Conservation (phyloP, 2,113 vertebrate genomes). For the Eublepharis macularius region DNA sequence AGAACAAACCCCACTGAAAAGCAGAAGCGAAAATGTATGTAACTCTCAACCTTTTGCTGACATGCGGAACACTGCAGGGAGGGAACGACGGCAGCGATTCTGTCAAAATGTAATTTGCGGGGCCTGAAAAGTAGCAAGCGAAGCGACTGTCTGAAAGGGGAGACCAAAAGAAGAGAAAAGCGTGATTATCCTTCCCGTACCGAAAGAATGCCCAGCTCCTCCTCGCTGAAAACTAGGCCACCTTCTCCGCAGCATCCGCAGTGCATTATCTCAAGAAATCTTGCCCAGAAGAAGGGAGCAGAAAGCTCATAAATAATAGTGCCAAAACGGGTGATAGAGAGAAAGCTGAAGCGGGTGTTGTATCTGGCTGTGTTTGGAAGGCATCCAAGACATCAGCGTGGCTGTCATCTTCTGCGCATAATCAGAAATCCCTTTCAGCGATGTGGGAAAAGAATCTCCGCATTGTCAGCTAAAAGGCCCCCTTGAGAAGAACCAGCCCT, state of each 20-base stretch:
- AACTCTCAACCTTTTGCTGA: constrained; percentile 71
- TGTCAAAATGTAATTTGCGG: constrained; percentile 19
- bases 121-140: constrained; percentile 36
- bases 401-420: constrained; percentile 73
- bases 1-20: background rate
- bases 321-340: constrained; percentile 47
- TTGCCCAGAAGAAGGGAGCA: constrained; percentile 72
- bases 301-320: constrained; percentile 70
- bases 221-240: constrained; percentile 59
- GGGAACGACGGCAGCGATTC: constrained; percentile 55
- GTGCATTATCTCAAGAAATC: constrained; percentile 73
- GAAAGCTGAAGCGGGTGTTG: constrained; percentile 49
- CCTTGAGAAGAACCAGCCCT: constrained; percentile 59
- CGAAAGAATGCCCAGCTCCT: constrained; percentile 22
- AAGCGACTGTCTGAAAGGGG: background rate
- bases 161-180: constrained; percentile 41
- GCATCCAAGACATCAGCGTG: constrained; percentile 65
- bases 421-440: constrained; percentile 80
- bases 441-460: constrained; percentile 71
- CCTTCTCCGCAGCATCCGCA: constrained; percentile 66
- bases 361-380: constrained; percentile 67
- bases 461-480: constrained; percentile 70
- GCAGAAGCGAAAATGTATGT: constrained; percentile 61
- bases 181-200: constrained; percentile 50
- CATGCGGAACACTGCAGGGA: constrained; percentile 53